Percentiles rank a stretch among this genome's conserved stretches.
phyloP scores from a whole-genome alignment of 2,113 vertebrate species.

The Maylandia zebra region DNA sequence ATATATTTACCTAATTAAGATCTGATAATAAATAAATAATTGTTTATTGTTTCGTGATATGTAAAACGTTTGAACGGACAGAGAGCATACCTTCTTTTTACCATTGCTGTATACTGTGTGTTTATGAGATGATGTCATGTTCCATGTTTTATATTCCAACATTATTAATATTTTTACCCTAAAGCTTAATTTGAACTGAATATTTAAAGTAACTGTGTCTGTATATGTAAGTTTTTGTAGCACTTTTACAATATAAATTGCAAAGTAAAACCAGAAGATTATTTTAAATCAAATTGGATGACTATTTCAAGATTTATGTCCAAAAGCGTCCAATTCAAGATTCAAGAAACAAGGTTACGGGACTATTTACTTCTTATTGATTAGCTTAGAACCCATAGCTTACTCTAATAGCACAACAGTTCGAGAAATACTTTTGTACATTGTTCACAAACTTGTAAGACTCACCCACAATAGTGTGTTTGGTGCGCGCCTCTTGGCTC shows the following conservation, averaged over 20 bases:
- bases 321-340: neutral
- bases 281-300: neutral
- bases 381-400: neutral
- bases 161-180: neutral
- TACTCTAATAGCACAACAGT: neutral
- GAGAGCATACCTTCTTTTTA: neutral
- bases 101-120: neutral
- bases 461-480: constrained; percentile 78
- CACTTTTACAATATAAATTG: neutral
- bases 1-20: neutral
- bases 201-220: neutral
- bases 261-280: neutral
- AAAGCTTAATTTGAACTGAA: neutral
- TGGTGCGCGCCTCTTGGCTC: constrained; percentile 78
- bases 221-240: neutral
- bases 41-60: neutral
- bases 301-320: neutral
- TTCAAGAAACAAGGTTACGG: neutral
- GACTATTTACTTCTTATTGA: neutral
- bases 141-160: neutral
- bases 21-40: neutral
- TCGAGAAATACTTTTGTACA: neutral
- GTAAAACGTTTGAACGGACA: neutral
- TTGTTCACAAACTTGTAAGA: neutral
- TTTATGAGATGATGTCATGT: neutral